phyloP scores from a whole-genome alignment of 2,888 invertebrate species.

The Steinernema hermaphroditum region DNA sequence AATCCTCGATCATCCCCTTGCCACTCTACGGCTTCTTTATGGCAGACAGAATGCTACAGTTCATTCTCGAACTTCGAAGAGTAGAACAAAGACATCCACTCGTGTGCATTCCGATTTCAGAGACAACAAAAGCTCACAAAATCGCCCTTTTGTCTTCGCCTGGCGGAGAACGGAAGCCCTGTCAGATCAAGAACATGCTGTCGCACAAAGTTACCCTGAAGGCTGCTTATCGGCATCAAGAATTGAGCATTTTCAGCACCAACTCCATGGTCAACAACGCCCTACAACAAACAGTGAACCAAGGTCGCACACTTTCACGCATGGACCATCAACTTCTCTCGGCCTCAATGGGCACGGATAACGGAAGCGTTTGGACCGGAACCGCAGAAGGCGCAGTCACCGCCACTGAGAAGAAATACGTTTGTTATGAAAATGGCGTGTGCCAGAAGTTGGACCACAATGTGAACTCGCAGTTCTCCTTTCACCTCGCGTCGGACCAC shows the following conservation, averaged over 20 bases:
- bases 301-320: slow-evolving; percentile 10
- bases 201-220: background rate
- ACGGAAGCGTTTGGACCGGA: background rate
- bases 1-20: slow-evolving; percentile 57
- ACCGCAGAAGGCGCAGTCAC: background rate
- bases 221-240: background rate
- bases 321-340: background rate
- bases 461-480: background rate
- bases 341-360: background rate
- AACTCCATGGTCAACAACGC: slow-evolving; percentile 57
- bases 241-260: slow-evolving; percentile 49
- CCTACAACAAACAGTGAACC: slow-evolving; percentile 31
- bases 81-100: slow-evolving; percentile 34
- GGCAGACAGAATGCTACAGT: slow-evolving; percentile 60
- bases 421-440: no score
- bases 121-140: slow-evolving; percentile 8
- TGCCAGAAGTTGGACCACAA: background rate
- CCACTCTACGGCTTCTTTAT: slow-evolving; percentile 60
- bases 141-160: slow-evolving; percentile 12
- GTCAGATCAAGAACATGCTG: slow-evolving; percentile 1
- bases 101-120: background rate
- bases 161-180: background rate
- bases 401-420: no score
- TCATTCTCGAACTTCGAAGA: slow-evolving; percentile 55
- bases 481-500: slow-evolving; percentile 5